Conservation (phyloP, 2,888 invertebrate species). For the Ceramica pisi region DNA sequence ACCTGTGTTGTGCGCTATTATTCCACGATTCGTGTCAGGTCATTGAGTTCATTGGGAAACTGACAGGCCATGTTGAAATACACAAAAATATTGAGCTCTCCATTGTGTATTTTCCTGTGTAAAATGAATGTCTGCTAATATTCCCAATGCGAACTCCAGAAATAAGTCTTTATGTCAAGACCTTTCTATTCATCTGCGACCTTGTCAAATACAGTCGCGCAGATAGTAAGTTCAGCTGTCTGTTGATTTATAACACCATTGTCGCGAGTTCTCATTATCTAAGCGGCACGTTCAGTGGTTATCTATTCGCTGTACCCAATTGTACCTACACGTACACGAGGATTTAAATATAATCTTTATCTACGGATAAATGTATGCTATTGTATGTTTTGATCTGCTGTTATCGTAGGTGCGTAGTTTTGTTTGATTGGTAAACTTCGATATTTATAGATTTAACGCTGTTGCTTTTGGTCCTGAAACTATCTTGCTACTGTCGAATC, state of each 20-base stretch:
- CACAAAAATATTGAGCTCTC: not conserved
- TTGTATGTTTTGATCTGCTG: slow-evolving; percentile 5
- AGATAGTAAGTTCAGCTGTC: slow-evolving; percentile 21
- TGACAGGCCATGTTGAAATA: not conserved
- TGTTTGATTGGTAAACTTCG: not conserved
- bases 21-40: not conserved
- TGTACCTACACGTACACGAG: not conserved
- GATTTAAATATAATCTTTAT: slow-evolving; percentile 41
- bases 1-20: slow-evolving; percentile 5
- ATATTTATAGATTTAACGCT: not conserved
- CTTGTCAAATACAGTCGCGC: slow-evolving; percentile 4
- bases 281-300: not conserved
- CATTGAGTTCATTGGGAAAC: slow-evolving; percentile 23
- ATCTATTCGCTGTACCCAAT: slow-evolving; percentile 2
- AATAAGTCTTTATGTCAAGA: not conserved
- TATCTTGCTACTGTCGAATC: not conserved
- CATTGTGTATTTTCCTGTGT: slow-evolving; percentile 12
- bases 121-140: not conserved
- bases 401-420: not conserved
- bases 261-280: slow-evolving; percentile 4
- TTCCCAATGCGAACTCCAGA: not conserved
- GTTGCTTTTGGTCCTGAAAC: not conserved
- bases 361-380: slow-evolving; percentile 16
- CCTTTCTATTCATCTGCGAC: slow-evolving; percentile 19
- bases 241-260: slow-evolving; percentile 14